Percentiles rank a stretch among this genome's conserved stretches.
Evolutionary conservation across 2,113 vertebrate genomes (phyloP).

Genomic region (Delphinus delphis): DNA sequence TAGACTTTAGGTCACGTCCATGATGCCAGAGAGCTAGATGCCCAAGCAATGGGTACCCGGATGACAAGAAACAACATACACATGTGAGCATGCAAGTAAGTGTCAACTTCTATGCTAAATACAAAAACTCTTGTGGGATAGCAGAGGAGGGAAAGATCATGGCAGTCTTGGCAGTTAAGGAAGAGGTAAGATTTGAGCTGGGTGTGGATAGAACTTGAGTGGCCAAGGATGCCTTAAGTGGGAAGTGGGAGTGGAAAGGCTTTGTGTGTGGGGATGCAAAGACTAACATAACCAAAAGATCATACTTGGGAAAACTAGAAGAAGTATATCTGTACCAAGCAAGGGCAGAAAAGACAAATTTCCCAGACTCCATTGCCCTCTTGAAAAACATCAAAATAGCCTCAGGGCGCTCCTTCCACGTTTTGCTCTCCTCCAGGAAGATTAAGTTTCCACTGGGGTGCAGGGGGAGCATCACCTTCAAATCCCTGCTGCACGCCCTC

Average conservation of each 20-base stretch:
- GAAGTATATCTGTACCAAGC: background rate
- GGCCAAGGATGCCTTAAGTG: background rate
- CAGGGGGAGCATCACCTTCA: rapidly evolving
- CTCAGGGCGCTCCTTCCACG: rapidly evolving
- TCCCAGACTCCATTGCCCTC: background rate
- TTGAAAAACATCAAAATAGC: background rate
- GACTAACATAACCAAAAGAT: background rate
- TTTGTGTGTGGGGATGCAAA: background rate
- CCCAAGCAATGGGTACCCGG: rapidly evolving
- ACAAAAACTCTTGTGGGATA: background rate
- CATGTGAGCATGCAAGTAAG: rapidly evolving
- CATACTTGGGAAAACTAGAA: background rate
- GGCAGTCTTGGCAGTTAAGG: background rate
- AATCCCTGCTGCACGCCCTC: background rate
- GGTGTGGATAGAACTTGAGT: background rate
- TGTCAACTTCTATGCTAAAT: background rate
- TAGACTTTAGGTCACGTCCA: rapidly evolving
- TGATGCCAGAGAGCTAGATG: rapidly evolving
- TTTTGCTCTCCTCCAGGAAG: background rate
- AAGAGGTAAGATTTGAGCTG: background rate
- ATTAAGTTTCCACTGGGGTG: background rate
- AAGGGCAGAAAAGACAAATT: background rate
- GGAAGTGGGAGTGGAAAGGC: background rate
- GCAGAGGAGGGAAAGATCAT: background rate
- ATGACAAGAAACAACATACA: background rate